These are phyloP conservation scores for Tenthredo livida DNA, from an alignment of 2,888 invertebrate species.

Conservation along the genomic window DNA sequence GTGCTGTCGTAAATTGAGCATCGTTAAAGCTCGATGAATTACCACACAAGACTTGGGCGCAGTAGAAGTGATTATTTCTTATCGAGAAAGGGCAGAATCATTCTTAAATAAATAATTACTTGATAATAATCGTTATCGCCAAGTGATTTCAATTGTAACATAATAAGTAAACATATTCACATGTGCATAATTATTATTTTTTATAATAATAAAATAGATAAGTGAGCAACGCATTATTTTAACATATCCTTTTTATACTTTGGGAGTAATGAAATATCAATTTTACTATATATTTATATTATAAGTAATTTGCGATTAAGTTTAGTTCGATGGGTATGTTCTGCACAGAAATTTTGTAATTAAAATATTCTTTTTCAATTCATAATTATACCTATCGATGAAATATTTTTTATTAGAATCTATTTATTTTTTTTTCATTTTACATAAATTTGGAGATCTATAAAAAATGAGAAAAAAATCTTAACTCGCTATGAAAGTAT, in stretches of 20 bases:
- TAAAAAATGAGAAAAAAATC: not conserved
- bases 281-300: not conserved
- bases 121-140: not conserved
- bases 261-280: not conserved
- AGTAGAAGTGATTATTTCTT: not conserved
- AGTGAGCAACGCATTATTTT: conserved; percentile 3
- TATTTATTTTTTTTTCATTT: not conserved
- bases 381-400: not conserved
- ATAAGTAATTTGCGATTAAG: not conserved
- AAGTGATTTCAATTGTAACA: not conserved
- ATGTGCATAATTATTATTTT: conserved; percentile 6
- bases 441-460: not conserved
- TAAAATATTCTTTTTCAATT: not conserved
- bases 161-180: not conserved
- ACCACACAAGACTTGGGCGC: not conserved
- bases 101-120: not conserved
- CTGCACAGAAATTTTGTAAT: not conserved
- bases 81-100: not conserved
- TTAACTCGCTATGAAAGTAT: not conserved
- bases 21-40: not conserved
- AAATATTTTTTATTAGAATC: not conserved
- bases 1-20: not conserved
- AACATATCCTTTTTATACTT: conserved; percentile 36
- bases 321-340: not conserved
- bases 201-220: conserved; percentile 5